Evolutionary conservation across 1,140 invertebrate species (phyloP), one percentile per base, ranked within the genome.

Genomic region (Aphelenchoides fujianensis): DNA sequence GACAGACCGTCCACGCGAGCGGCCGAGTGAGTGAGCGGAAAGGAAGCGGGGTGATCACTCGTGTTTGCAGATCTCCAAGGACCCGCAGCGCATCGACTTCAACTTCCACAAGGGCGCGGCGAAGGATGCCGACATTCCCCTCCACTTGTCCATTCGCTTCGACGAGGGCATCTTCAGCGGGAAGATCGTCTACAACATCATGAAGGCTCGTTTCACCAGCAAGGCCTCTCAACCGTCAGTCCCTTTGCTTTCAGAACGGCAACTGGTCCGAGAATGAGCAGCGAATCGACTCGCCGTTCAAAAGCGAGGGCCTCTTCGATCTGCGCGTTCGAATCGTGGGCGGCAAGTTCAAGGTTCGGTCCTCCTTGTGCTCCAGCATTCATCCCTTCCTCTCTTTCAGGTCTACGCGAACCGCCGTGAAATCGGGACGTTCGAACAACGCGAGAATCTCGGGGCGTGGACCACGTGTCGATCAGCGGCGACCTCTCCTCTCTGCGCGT

Each of bases 141-240:
- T 83, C 3, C 82, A 83, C 62, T 81, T 83, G 54, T 82, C 79
- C 3, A 84, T 84, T 55, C 71, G 82, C 23, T 83, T 82, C 48
- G 82, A 84, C 59, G 82, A 83, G 69, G 82, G 81, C 16, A 32
- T 83, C 28, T 78, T 82, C 52, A 59, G 48, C 27, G 81, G 81
- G 48, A 82, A 82, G 37, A 74, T 83, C 30, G 79, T 83, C 35
- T 83, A 84, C 79, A 82, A 84, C 57, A 53, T 54, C 30, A 12
- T 53, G n/a, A 64, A 5, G 62, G 5, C 30, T 63, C 9, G 3
- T 63, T 36, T 32, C 3, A 64, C 12, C 30, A 28, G 19, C n/a
- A 1, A 64, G 9, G n/a, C n/a, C n/a, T n/a, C n/a, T n/a, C n/a
- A n/a, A n/a, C n/a, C 28, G 23, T 36, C 3, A 63, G 41, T 63